A percentile compares a stretch with the other conserved stretches of the same genome.
Evolutionary conservation across 2,888 invertebrate genomes (phyloP).

Genomic region (Silvanus unidentatus): DNA sequence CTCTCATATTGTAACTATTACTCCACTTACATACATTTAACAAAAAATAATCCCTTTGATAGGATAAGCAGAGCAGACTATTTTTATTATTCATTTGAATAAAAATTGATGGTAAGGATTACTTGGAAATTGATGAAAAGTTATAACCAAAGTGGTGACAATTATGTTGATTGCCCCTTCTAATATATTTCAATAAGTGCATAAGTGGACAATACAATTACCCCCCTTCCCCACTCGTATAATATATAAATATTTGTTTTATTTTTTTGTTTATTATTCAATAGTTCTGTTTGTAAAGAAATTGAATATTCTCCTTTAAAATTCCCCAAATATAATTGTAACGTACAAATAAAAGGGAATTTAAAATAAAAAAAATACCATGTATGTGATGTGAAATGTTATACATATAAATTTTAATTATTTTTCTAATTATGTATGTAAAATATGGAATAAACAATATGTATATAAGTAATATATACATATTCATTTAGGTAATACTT

Average conservation of each 20-base stretch:
- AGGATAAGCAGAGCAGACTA: constrained; percentile 45
- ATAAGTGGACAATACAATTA: background rate
- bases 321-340: constrained; percentile 8
- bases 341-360: constrained; percentile 15
- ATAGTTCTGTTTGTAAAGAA: constrained; percentile 1
- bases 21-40: too few relatives aligned
- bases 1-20: constrained; percentile 38
- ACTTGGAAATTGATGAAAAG: background rate
- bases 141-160: constrained; percentile 2
- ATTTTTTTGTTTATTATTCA: too few relatives aligned
- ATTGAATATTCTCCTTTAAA: constrained; percentile 12
- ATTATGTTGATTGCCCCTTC: constrained; percentile 5
- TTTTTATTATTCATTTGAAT: constrained; percentile 33
- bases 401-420: background rate
- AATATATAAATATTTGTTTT: background rate
- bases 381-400: constrained; percentile 34
- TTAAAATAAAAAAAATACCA: too few relatives aligned
- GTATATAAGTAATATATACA: too few relatives aligned
- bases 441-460: too few relatives aligned
- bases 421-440: too few relatives aligned
- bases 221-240: too few relatives aligned
- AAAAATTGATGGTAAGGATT: constrained; percentile 23
- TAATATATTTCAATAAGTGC: constrained; percentile 4
- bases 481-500: constrained; percentile 24
- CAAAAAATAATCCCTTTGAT: constrained; percentile 29